phyloP scores from a whole-genome alignment of 2,113 vertebrate species.

The Calyptomena viridis region DNA sequence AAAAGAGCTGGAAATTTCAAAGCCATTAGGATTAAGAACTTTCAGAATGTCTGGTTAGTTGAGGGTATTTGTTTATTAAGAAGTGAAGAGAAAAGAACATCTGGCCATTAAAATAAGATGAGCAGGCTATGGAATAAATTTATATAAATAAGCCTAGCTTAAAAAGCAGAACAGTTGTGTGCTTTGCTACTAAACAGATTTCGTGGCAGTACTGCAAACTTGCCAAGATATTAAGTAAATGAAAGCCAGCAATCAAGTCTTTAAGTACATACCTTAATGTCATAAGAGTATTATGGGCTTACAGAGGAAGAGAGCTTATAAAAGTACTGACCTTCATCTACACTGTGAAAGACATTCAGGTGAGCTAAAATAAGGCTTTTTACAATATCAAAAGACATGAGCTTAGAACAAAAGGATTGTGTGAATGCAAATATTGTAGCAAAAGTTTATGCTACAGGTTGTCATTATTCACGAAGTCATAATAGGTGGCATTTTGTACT shows the following conservation, averaged over 20 bases:
- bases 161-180: conserved; percentile 56
- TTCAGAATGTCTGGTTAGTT: conserved; percentile 15
- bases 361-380: background rate
- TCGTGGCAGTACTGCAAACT: conserved; percentile 30
- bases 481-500: background rate
- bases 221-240: conserved; percentile 60
- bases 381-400: background rate
- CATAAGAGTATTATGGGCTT: conserved; percentile 45
- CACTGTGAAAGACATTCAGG: background rate
- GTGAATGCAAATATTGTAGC: background rate
- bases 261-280: conserved; percentile 59
- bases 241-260: conserved; percentile 61
- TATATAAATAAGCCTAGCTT: conserved; percentile 56
- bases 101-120: conserved; percentile 62
- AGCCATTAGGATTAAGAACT: background rate
- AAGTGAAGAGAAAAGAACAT: conserved; percentile 58
- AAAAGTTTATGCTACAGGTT: background rate
- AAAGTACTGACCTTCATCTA: conserved; percentile 16
- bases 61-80: conserved; percentile 48
- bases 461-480: background rate
- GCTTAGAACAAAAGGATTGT: background rate
- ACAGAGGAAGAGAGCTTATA: conserved; percentile 2
- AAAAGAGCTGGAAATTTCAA: background rate
- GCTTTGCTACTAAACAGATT: conserved; percentile 58
- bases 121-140: conserved; percentile 54